These are phyloP conservation scores for Tenebrio molitor DNA, from an alignment of 1,140 invertebrate species.

Conservation along the genomic window DNA sequence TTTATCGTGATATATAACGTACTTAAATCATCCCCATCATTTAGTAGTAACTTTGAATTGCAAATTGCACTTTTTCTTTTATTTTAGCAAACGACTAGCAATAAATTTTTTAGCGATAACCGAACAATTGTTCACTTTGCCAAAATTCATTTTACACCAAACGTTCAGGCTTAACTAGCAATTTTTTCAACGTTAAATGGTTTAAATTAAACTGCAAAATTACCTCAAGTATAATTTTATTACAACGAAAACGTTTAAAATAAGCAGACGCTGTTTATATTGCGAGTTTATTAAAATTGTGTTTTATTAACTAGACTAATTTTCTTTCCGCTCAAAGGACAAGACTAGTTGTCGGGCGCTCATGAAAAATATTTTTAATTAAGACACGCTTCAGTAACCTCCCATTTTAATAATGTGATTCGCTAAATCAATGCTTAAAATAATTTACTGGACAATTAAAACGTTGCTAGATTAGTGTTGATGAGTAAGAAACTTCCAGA, in stretches of 20 bases:
- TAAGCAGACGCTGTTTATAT: constrained; percentile 16
- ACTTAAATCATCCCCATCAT: constrained; percentile 44
- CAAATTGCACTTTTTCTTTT: constrained; percentile 46
- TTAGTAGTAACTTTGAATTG: constrained; percentile 42
- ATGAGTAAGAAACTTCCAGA: not conserved
- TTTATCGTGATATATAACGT: constrained; percentile 42
- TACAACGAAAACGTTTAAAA: constrained; percentile 28
- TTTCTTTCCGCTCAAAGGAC: constrained; percentile 15
- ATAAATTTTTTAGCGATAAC: constrained; percentile 33
- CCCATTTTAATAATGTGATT: not conserved
- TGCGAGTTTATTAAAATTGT: constrained; percentile 27
- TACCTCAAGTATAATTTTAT: constrained; percentile 11
- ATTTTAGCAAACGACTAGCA: constrained; percentile 23
- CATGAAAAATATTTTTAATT: constrained; percentile 18
- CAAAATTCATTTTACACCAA: not conserved
- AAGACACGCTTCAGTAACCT: not conserved
- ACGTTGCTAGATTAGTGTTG: not conserved
- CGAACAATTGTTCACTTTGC: not conserved
- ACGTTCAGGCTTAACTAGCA: too few relatives aligned
- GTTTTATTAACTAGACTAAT: constrained; percentile 35
- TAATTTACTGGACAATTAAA: not conserved
- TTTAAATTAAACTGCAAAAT: constrained; percentile 13
- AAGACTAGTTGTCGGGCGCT: not conserved
- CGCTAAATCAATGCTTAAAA: not conserved
- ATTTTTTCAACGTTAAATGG: not conserved